Base-by-base conservation (phyloP, 1,140 invertebrate species). In the Nasonia longicornis region DNA sequence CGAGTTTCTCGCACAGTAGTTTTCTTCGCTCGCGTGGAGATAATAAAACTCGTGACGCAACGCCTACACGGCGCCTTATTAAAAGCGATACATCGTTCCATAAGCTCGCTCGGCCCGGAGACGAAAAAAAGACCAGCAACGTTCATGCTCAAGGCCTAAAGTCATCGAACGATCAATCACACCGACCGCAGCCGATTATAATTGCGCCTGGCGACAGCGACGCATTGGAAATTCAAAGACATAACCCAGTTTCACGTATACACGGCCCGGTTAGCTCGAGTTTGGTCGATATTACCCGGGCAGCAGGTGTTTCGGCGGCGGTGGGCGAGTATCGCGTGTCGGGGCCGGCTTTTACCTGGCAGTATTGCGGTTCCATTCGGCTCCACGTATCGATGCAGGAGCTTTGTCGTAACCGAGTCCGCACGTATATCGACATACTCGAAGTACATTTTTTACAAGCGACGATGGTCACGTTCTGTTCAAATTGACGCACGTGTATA, bases 151-250 rank as follows among this genome's bases (percentile, higher is more conserved):
- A 67, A 67, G 29, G 26, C 66, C 66, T 29, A 67, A 67, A 67
- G 26, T 67, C 66, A 67, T 67, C 66, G 66, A 67, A 67, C 66
- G 66, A 67, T 67, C 66, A 67, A 67, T 67, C 66, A 67, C 14
- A 67, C 14, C 66, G 66, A 66, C n/a, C 64, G 26, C 26, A 66
- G 48, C 16, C 48, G 14, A 52, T 52, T 52, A 52, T 52, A 52
- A 52, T 52, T 52, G 48, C 12, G 12, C 38, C 38, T 42, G 38
- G 38, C 38, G 14, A 20, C 52, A n/a, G 52, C 52, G 3, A 58
- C 20, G 16, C 52, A 58, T 52, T 52, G 48, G 1, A 52, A 16
- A 58, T n/a, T 58, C 52, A 20, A 58, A 58, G 52, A n/a, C 52
- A 58, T 58, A 58, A 58, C 52, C 52, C 52, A 58, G 52, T 58